These are phyloP conservation scores for Nothocercus julius DNA, from an alignment of 2,113 vertebrate species.

Conservation along the genomic window DNA sequence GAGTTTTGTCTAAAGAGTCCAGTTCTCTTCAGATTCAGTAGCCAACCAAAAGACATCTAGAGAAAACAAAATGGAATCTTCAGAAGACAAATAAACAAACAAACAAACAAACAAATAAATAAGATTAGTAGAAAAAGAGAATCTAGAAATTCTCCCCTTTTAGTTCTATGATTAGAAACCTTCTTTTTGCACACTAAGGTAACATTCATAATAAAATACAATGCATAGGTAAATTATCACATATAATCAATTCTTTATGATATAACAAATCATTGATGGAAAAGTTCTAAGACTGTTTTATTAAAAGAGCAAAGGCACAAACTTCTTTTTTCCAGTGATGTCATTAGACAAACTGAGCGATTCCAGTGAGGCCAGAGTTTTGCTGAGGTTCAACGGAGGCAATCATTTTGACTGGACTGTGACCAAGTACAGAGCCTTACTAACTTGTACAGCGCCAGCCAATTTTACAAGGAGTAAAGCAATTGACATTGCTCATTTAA, in stretches of 20 bases:
- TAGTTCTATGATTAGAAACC: not conserved
- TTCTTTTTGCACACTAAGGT: not conserved
- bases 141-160: not conserved
- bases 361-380: not conserved
- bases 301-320: not conserved
- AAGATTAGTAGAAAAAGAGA: not conserved
- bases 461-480: slow-evolving; percentile 25
- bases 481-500: slow-evolving; percentile 37
- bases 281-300: not conserved
- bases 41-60: not conserved
- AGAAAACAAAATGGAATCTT: slow-evolving; percentile 32
- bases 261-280: not conserved
- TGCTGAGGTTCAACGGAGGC: slow-evolving; percentile 25
- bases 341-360: not conserved
- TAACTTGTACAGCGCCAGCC: not conserved
- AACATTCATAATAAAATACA: not conserved
- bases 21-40: not conserved
- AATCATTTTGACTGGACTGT: slow-evolving; percentile 6
- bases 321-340: not conserved
- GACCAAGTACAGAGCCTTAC: not conserved
- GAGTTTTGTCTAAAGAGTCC: slow-evolving; percentile 5
- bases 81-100: not conserved
- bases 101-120: not conserved
- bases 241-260: not conserved
- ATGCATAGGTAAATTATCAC: not conserved